Evolutionary conservation across 2,888 invertebrate genomes (phyloP).

Genomic region (Acronicta psi): DNA sequence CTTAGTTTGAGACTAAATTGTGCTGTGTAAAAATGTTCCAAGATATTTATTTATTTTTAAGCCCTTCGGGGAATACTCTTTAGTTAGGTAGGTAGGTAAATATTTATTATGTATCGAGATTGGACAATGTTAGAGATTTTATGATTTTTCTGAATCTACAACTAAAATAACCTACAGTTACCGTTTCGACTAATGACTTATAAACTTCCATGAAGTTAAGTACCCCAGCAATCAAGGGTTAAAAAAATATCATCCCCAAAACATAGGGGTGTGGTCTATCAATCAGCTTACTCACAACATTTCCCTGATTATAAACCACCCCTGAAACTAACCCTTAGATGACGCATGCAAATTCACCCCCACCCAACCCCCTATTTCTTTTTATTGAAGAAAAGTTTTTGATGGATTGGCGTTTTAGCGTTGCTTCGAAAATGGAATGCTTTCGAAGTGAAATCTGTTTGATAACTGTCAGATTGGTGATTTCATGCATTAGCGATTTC

Average conservation of each 20-base stretch:
- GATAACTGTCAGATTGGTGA: conserved; percentile 34
- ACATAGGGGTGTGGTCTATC: conserved; percentile 56
- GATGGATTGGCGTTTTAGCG: conserved; percentile 51
- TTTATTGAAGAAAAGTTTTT: conserved; percentile 53
- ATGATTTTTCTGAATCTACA: no score
- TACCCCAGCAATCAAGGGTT: conserved; percentile 45
- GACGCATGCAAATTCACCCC: conserved; percentile 59
- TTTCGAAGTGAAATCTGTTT: conserved; percentile 36
- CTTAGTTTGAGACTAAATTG: no score
- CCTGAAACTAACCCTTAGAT: conserved; percentile 50
- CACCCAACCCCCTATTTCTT: conserved; percentile 33
- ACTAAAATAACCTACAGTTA: conserved; percentile 4
- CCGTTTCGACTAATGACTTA: conserved; percentile 45
- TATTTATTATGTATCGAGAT: no score
- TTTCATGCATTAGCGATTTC: conserved; percentile 26
- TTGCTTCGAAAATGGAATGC: conserved; percentile 31
- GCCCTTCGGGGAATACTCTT: no score
- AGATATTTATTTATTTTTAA: no score
- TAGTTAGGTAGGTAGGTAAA: no score
- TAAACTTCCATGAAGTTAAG: conserved; percentile 42
- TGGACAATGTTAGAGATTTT: no score
- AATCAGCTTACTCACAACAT: conserved; percentile 55
- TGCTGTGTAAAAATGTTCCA: no score
- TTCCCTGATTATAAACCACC: conserved; percentile 55
- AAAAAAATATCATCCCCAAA: conserved; percentile 46